A percentile compares a stretch with the other conserved stretches of the same genome.
Evolutionary conservation across 2,113 vertebrate species (phyloP).

Genomic region (Lota lota): DNA sequence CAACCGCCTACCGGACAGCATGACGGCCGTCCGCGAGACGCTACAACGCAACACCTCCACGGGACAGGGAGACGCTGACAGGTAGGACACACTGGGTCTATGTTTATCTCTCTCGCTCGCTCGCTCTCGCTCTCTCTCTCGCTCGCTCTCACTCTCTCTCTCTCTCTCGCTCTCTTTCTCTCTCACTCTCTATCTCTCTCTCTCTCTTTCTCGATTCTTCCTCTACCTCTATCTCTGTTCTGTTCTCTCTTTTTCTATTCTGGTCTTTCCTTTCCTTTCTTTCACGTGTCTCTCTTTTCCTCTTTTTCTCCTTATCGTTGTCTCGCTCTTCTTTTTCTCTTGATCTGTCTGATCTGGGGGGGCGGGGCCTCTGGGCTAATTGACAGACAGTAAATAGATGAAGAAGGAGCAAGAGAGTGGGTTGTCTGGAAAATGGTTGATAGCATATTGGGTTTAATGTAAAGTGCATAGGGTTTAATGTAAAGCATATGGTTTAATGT

Average conservation of each 20-base stretch:
- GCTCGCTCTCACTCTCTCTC: background rate
- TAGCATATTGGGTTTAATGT: too few relatives aligned
- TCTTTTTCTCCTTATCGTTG: too few relatives aligned
- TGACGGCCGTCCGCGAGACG: constrained; percentile 90
- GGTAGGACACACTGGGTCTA: constrained; percentile 66
- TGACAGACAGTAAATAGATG: constrained; percentile 46
- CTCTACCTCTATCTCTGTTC: too few relatives aligned
- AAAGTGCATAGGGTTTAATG: too few relatives aligned
- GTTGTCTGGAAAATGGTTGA: background rate
- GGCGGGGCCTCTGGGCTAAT: constrained; percentile 23
- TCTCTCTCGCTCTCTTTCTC: background rate
- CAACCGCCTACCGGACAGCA: constrained; percentile 90
- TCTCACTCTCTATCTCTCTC: too few relatives aligned
- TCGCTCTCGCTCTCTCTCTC: background rate
- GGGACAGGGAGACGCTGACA: constrained; percentile 93
- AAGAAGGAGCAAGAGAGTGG: background rate
- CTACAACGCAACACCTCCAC: constrained; percentile 82
- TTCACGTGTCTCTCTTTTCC: too few relatives aligned
- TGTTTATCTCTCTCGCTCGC: background rate
- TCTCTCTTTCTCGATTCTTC: too few relatives aligned
- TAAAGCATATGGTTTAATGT: too few relatives aligned
- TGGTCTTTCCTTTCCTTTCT: too few relatives aligned
- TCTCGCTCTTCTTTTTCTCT: too few relatives aligned
- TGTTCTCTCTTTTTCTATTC: too few relatives aligned
- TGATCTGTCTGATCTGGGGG: constrained; percentile 14